phyloP scores from a whole-genome alignment of 2,888 invertebrate species.

The Temnothorax unifasciatus region DNA sequence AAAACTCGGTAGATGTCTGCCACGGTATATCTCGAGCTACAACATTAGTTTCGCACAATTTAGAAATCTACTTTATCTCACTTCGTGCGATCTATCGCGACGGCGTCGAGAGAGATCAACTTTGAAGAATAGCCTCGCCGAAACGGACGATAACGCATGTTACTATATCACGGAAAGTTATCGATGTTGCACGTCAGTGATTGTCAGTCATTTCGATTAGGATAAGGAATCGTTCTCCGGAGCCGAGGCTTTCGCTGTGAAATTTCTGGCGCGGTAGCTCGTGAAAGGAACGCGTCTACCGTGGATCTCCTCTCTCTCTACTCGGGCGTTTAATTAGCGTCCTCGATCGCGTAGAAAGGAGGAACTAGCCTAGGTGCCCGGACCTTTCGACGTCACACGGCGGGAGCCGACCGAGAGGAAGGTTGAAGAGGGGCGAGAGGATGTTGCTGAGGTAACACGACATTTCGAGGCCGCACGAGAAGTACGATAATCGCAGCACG shows the following conservation, averaged over 20 bases:
- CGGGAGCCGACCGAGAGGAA: conserved; percentile 34
- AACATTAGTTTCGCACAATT: background rate
- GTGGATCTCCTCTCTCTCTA: conserved; percentile 17
- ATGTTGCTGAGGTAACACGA: conserved; percentile 84
- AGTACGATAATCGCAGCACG: conserved; percentile 71
- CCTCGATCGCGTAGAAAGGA: conserved; percentile 34
- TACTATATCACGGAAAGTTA: background rate
- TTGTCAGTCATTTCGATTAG: conserved; percentile 9
- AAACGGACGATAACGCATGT: background rate
- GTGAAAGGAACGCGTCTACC: conserved; percentile 21
- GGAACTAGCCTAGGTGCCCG: conserved; percentile 26
- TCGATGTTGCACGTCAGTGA: conserved; percentile 6
- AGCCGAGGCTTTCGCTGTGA: conserved; percentile 1
- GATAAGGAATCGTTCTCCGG: background rate
- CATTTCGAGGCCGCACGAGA: conserved; percentile 72
- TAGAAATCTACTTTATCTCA: background rate
- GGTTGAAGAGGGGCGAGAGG: conserved; percentile 66
- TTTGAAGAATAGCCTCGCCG: background rate
- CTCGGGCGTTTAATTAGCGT: conserved; percentile 49
- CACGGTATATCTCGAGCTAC: background rate
- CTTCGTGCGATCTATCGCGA: background rate
- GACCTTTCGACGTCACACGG: conserved; percentile 30
- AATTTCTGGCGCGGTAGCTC: conserved; percentile 31
- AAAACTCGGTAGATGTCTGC: background rate
- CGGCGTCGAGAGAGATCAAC: background rate